These are phyloP conservation scores for Chinchilla lanigera DNA, from an alignment of 2,113 vertebrate species.

Conservation along the genomic window DNA sequence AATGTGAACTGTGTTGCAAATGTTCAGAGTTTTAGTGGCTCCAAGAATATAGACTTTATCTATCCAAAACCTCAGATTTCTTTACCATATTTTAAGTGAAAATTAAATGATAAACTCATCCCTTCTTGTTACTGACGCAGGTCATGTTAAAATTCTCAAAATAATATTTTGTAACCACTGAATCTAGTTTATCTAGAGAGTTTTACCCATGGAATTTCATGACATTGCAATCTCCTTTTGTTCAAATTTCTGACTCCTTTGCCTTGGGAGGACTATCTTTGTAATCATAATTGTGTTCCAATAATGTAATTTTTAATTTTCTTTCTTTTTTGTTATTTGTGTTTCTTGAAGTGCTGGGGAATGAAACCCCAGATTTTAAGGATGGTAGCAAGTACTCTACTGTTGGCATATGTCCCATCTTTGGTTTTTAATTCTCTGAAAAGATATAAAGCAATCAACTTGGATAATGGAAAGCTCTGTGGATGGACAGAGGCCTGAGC, in stretches of 20 bases:
- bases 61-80: not conserved
- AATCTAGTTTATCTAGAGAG: not conserved
- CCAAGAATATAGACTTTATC: not conserved
- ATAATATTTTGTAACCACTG: not conserved
- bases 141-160: not conserved
- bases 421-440: constrained; percentile 1
- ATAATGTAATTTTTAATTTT: not conserved
- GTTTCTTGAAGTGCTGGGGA: not conserved
- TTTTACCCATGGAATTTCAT: not conserved
- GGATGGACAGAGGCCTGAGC: not conserved
- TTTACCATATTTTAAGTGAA: constrained; percentile 12
- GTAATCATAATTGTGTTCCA: not conserved
- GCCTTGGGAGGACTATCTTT: not conserved
- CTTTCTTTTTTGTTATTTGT: not conserved
- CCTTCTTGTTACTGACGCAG: not conserved
- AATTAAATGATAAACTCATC: not conserved
- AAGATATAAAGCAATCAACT: not conserved
- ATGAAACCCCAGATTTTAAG: not conserved
- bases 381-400: not conserved
- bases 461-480: not conserved
- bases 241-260: constrained; percentile 4
- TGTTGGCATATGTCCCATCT: not conserved
- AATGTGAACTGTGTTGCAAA: constrained; percentile 32
- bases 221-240: not conserved
- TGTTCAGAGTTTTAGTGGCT: not conserved